Conservation (phyloP, 2,888 invertebrate genomes). For the Cartodere bifasciata region DNA sequence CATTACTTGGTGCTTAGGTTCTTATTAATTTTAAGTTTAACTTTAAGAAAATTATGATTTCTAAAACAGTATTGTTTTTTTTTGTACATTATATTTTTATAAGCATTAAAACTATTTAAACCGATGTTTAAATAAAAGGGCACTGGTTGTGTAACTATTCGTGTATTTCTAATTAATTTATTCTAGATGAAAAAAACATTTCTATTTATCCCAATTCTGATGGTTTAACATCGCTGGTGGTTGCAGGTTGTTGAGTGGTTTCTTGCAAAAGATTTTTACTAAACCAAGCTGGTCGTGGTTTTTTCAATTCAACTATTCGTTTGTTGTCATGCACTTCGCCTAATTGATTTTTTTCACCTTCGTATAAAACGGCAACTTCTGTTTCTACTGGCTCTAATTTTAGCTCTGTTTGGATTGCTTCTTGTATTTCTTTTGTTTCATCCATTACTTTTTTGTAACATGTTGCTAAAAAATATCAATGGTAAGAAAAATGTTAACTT, state of each 20-base stretch:
- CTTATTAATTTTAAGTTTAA: no score
- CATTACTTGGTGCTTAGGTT: no score
- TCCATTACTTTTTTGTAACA: conserved; percentile 72
- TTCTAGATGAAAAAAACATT: no score
- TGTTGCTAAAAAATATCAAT: conserved; percentile 53
- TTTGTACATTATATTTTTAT: no score
- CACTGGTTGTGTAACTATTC: no score
- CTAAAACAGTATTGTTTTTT: no score
- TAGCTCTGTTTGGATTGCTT: conserved; percentile 56
- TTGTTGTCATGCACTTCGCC: conserved; percentile 54
- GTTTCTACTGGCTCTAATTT: conserved; percentile 63
- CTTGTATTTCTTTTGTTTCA: conserved; percentile 73
- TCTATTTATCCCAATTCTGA: conserved; percentile 50
- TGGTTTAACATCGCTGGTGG: conserved; percentile 62
- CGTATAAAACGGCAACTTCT: conserved; percentile 76
- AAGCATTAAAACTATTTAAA: no score
- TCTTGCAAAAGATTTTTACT: conserved; percentile 70
- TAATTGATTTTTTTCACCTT: conserved; percentile 61
- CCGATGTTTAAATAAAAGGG: no score
- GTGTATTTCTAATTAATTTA: no score
- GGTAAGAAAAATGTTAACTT: no score
- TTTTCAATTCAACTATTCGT: conserved; percentile 74
- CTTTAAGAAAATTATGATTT: no score
- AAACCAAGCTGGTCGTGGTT: conserved; percentile 80
- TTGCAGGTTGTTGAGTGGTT: conserved; percentile 56